Evolutionary conservation across 2,888 invertebrate genomes (phyloP), one percentile per base, ranked within the genome.

Genomic region (Volucella inanis): DNA sequence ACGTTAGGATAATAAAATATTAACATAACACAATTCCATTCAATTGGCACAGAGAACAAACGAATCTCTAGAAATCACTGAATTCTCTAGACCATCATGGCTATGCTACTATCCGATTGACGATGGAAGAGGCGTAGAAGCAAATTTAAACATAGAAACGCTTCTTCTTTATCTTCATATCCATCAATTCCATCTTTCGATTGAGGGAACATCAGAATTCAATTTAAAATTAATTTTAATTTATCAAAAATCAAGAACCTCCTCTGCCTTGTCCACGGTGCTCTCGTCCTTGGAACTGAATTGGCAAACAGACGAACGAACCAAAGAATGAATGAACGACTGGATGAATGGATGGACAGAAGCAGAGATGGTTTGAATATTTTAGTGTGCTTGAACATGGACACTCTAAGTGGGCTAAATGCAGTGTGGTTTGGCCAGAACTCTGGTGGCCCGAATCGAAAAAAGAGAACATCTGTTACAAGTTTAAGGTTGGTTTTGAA

Each of bases 151-250:
- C 78, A 79, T 71, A 70, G 47, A 57, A 74, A 43, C 45, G 49
- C 68, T 49, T 50, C 41, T 67, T 75, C 41, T 4, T n/a, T 62
- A 31, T 45, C 57, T 62, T 64, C 55, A 50, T 76, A 64, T 45
- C 57, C 74, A 80, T 67, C 79, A 80, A 80, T 65, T 79, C 71
- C 70, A 70, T 79, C 64, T 31, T 31, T 57, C 75, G 70, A 79
- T 77, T 61, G 68, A 22, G 55, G 41, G 75, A 75, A 80, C 80
- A 84, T 59, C 75, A 76, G 75, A 84, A 84, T 80, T 84, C 71
- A 84, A 84, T 84, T 84, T 84, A 71, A 84, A 80, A 76, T 84
- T 84, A 80, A 80, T 84, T 84, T 84, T 62, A 80, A 84, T 84
- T 80, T 80, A 80, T 76, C 84, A 71, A 84, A 80, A 75, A 75